phyloP scores from a whole-genome alignment of 2,113 vertebrate genomes.

The Chaetops frenatus region DNA sequence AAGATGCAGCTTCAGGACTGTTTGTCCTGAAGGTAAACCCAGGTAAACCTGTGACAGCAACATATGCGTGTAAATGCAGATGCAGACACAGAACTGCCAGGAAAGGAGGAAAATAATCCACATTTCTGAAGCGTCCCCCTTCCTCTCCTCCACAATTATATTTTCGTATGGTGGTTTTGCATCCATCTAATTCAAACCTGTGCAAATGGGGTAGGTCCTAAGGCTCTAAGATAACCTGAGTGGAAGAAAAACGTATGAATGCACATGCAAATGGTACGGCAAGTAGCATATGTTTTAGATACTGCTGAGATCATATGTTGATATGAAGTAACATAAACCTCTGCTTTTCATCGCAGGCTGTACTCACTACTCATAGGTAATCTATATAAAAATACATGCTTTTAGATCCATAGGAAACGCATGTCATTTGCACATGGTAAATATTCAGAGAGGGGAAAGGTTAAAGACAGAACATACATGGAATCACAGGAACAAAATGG shows the following conservation, averaged over 20 bases:
- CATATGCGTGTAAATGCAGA: background rate
- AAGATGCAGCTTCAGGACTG: background rate
- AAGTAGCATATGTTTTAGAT: constrained; percentile 40
- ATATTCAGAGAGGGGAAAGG: background rate
- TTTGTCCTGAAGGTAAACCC: background rate
- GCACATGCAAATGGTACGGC: constrained; percentile 32
- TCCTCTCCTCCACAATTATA: background rate
- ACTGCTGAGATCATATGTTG: constrained; percentile 1
- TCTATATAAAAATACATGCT: background rate
- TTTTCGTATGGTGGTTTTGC: background rate
- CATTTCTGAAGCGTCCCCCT: background rate
- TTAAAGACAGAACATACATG: background rate
- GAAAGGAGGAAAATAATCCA: background rate
- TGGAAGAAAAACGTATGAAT: constrained; percentile 43
- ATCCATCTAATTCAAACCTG: constrained; percentile 34
- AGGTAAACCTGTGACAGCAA: background rate
- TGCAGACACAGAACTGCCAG: background rate
- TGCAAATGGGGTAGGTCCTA: constrained; percentile 19
- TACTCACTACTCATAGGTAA: background rate
- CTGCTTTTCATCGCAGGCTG: background rate
- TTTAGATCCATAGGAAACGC: background rate
- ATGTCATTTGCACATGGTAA: background rate
- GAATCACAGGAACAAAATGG: background rate
- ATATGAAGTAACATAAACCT: constrained; percentile 18
- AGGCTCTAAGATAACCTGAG: constrained; percentile 17